Evolutionary conservation across 2,113 vertebrate species (phyloP), one percentile per base, ranked within the genome.

Genomic region (Gallinago paraguaiae): DNA sequence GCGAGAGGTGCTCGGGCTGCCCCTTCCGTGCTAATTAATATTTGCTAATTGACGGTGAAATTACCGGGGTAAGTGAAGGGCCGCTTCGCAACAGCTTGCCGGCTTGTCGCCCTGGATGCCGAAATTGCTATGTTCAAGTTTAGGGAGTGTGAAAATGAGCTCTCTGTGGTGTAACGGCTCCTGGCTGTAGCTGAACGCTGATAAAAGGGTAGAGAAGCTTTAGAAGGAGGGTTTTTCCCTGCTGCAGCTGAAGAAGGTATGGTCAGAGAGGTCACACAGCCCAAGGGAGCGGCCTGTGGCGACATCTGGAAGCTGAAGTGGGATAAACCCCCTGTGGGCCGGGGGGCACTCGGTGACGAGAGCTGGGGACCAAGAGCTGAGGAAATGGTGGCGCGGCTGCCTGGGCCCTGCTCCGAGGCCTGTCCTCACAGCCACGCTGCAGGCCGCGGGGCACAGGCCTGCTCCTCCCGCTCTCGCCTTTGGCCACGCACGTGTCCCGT

Each of bases 11-110:
- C 11, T 16, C 23, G 1, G 24, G 4, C 41, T 6, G n/a, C 45
- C 7, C 33, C 14, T 13, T 12, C 25, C 51, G 12, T 16, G 51
- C 14, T 16, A 53, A 53, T 53, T 50, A 24, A 50, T 13, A 6
- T 12, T 37, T 53, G 45, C 28, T 15, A 43, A 37, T 2, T 6
- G 50, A 3, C 1, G 13, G 48, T 17, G 50, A 33, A 20, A 30
- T 43, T 19, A 9, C 4, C 0, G 1, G 17, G 16, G 1, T 9
- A 4, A n/a, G 28, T 1, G 28, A 57, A n/a, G 48, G 5, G 3
- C 23, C 1, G 0, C 8, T 7, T 9, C 7, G 0, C 10, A 5
- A 48, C 16, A 12, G 1, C 56, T 30, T 19, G 9, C n/a, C 2
- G 4, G 3, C 11, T 48, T 11, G 5, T 33, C 41, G 5, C 1